phyloP scores from a whole-genome alignment of 2,113 vertebrate species.

The Xyliphius kryptos region DNA sequence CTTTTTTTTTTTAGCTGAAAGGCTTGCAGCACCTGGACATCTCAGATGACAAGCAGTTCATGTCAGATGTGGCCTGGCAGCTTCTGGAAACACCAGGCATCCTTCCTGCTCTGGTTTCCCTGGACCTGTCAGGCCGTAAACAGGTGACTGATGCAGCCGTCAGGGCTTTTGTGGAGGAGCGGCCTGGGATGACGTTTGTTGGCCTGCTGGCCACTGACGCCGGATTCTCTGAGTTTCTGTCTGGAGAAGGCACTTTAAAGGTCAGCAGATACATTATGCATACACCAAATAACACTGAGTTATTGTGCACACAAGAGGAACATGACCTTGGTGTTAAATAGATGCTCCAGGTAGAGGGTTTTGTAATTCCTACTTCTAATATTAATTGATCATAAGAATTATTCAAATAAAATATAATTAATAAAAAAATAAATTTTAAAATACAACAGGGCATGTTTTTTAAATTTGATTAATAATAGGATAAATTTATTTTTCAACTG shows the following conservation, averaged over 20 bases:
- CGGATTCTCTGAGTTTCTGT: constrained; percentile 90
- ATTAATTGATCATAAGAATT: too few species aligned
- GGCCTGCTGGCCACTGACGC: constrained; percentile 93
- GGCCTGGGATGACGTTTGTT: constrained; percentile 91
- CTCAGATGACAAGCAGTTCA: constrained; percentile 98
- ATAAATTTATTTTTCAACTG: too few species aligned
- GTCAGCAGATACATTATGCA: too few species aligned
- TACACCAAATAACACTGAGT: too few species aligned
- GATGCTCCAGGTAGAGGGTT: too few species aligned
- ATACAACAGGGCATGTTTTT: too few species aligned
- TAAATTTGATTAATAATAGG: too few species aligned
- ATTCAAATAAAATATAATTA: too few species aligned
- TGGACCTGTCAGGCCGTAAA: constrained; percentile 93
- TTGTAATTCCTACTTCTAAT: too few species aligned
- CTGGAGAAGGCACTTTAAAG: constrained; percentile 90
- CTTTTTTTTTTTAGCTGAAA: constrained; percentile 63
- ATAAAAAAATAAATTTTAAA: too few species aligned
- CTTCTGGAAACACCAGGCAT: constrained; percentile 85
- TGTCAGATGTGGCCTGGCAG: constrained; percentile 91
- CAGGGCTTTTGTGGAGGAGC: constrained; percentile 81
- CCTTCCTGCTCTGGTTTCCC: constrained; percentile 80
- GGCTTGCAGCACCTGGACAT: constrained; percentile 92
- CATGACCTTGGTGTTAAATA: constrained; percentile 62
- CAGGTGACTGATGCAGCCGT: constrained; percentile 91
- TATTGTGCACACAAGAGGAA: too few species aligned